These are phyloP conservation scores for Chironomus tepperi DNA, from an alignment of 1,140 invertebrate species.

Conservation along the genomic window DNA sequence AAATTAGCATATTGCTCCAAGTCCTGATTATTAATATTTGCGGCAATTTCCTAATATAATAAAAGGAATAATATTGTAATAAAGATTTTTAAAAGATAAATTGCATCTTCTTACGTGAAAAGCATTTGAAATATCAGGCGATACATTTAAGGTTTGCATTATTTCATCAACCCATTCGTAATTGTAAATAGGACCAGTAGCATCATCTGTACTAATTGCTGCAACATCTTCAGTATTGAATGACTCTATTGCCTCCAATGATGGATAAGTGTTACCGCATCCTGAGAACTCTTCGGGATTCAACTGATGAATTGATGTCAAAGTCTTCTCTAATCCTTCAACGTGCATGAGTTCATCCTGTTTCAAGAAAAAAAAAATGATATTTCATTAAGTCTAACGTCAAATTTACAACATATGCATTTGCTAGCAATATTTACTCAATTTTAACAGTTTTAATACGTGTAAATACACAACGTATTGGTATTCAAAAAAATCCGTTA, in stretches of 20 bases:
- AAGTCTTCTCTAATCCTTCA: not conserved
- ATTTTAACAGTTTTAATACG: too few relatives aligned
- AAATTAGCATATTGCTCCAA: slow-evolving; percentile 25
- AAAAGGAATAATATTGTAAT: not conserved
- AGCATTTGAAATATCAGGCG: slow-evolving; percentile 38
- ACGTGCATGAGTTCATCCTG: not conserved
- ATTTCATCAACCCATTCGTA: slow-evolving; percentile 33
- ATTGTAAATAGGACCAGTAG: slow-evolving; percentile 25
- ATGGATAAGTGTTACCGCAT: slow-evolving; percentile 29
- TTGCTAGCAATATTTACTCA: too few relatives aligned
- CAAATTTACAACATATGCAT: not conserved
- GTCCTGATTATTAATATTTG: slow-evolving; percentile 21
- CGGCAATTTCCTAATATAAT: slow-evolving; percentile 21
- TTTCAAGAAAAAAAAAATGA: not conserved
- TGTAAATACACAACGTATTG: too few relatives aligned
- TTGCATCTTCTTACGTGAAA: slow-evolving; percentile 31
- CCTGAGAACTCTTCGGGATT: slow-evolving; percentile 27
- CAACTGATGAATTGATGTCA: not conserved
- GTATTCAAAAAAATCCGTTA: too few relatives aligned
- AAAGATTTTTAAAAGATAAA: slow-evolving; percentile 25
- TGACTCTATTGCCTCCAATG: slow-evolving; percentile 4
- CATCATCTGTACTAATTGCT: not conserved
- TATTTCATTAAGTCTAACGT: not conserved
- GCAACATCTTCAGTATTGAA: slow-evolving; percentile 25
- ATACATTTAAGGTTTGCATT: slow-evolving; percentile 24